Conservation (phyloP, 35 echinoderm and acorn worm species). For the Acanthaster planci region DNA sequence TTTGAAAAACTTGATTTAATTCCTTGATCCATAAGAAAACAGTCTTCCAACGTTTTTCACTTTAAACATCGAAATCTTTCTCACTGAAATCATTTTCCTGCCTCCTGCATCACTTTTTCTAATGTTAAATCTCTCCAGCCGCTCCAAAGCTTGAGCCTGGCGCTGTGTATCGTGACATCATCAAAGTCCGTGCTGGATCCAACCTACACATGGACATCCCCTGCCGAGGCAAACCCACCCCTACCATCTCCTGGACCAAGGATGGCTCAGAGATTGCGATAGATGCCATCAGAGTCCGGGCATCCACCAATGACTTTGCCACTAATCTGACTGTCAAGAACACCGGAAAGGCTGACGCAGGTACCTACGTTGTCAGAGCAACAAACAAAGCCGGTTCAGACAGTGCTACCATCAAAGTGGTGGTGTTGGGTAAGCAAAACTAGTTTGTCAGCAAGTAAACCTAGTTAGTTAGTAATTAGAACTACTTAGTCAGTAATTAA, state of each 20-base stretch:
- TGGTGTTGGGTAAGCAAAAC: conserved; percentile 74
- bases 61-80: too few species aligned
- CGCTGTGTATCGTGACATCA: conserved; percentile 50
- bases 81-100: too few species aligned
- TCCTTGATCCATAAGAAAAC: too few species aligned
- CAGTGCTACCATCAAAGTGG: conserved; percentile 71
- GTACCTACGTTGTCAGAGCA: conserved; percentile 64
- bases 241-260: conserved; percentile 74
- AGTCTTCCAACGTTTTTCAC: too few species aligned
- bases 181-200: conserved; percentile 67
- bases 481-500: too few species aligned
- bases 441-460: too few species aligned
- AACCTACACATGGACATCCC: conserved; percentile 75
- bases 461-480: too few species aligned
- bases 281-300: conserved; percentile 53
- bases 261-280: conserved; percentile 35
- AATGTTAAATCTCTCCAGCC: conserved; percentile 39
- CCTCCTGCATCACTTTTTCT: background rate
- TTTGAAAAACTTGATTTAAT: too few species aligned
- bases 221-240: conserved; percentile 71
- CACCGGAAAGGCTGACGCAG: conserved; percentile 54
- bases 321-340: conserved; percentile 68
- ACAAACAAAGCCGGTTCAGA: conserved; percentile 79
- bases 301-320: conserved; percentile 43
- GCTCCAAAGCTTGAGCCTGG: conserved; percentile 83